Evolutionary conservation across 2,888 invertebrate genomes (phyloP).

Genomic region (Adela reaumurella): DNA sequence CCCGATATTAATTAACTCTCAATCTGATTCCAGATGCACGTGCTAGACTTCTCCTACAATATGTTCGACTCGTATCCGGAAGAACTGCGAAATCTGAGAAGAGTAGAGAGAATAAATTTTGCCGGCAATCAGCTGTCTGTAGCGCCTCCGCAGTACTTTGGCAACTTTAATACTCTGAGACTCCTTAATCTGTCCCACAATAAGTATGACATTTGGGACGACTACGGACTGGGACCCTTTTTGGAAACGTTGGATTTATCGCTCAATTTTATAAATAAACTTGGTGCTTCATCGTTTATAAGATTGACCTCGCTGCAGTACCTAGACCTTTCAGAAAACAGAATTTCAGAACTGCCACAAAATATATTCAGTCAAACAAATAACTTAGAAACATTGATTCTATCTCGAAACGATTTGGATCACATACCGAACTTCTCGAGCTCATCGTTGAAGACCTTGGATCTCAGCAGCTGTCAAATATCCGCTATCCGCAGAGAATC

Average conservation of each 20-base stretch:
- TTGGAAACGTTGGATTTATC: slow-evolving; percentile 62
- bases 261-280: slow-evolving; percentile 58
- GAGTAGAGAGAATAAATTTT: slow-evolving; percentile 44
- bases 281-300: slow-evolving; percentile 59
- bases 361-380: slow-evolving; percentile 55
- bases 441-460: slow-evolving; percentile 52
- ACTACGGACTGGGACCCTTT: slow-evolving; percentile 22
- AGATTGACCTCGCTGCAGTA: slow-evolving; percentile 50
- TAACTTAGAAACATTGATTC: slow-evolving; percentile 54
- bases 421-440: slow-evolving; percentile 55
- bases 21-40: slow-evolving; percentile 53
- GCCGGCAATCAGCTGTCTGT: slow-evolving; percentile 49
- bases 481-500: slow-evolving; percentile 43
- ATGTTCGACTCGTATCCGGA: slow-evolving; percentile 53
- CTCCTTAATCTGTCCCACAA: slow-evolving; percentile 60
- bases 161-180: slow-evolving; percentile 45
- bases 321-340: slow-evolving; percentile 68
- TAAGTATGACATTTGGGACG: slow-evolving; percentile 35
- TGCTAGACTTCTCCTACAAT: slow-evolving; percentile 63
- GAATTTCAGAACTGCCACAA: slow-evolving; percentile 54
- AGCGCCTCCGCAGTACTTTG: slow-evolving; percentile 38
- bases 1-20: too few species aligned
- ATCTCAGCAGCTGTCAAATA: slow-evolving; percentile 65
- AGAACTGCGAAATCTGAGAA: slow-evolving; percentile 40
- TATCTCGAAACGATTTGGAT: slow-evolving; percentile 64